Conservation (phyloP, 2,888 invertebrate genomes). For the Cerastis rubricosa region DNA sequence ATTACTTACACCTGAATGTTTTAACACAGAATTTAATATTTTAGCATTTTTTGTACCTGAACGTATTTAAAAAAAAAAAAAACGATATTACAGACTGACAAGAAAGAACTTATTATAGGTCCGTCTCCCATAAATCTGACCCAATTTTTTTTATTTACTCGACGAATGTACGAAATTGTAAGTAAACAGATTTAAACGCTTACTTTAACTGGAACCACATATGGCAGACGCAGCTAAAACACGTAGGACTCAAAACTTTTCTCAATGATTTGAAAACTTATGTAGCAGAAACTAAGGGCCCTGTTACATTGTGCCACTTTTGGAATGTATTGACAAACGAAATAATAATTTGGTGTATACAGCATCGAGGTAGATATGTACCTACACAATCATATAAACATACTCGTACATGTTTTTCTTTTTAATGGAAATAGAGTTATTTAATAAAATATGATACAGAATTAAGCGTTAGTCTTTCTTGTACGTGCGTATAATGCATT, state of each 20-base stretch:
- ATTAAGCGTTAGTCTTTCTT: too few species aligned
- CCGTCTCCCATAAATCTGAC: neutral
- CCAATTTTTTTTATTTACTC: neutral
- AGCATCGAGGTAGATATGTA: neutral
- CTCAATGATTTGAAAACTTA: constrained; percentile 39
- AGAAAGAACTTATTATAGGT: neutral
- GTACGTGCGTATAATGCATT: too few species aligned
- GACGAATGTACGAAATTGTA: neutral
- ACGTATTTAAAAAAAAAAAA: too few species aligned
- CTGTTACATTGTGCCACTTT: neutral
- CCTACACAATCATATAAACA: too few species aligned
- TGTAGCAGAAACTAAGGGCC: constrained; percentile 2
- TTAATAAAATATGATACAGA: too few species aligned
- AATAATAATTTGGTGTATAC: neutral
- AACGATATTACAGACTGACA: too few species aligned
- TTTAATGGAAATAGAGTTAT: neutral
- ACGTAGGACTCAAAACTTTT: neutral
- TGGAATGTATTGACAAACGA: neutral
- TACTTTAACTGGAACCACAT: neutral
- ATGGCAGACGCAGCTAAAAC: neutral
- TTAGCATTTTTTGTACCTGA: too few species aligned
- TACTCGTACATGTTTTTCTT: too few species aligned
- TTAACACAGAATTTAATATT: too few species aligned
- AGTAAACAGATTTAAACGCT: neutral
- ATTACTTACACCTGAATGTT: too few species aligned